Evolutionary conservation across 2,888 invertebrate genomes (phyloP).

Genomic region (Cerceris ruficornis): DNA sequence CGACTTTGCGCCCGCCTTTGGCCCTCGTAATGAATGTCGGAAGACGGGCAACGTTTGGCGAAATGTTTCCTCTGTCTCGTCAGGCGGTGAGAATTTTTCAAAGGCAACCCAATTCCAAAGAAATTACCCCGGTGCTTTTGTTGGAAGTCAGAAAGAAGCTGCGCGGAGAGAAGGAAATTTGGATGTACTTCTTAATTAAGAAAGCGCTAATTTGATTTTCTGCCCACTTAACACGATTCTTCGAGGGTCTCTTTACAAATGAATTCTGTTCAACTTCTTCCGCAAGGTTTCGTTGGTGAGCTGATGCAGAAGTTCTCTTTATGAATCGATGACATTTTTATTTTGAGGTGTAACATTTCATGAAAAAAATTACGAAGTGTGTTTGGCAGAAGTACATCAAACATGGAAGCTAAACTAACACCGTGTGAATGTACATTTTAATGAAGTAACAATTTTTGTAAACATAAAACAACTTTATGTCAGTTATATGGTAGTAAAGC

Average conservation of each 20-base stretch:
- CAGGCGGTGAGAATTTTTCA: conserved; percentile 4
- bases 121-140: not conserved
- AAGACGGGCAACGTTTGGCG: not conserved
- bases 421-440: no score
- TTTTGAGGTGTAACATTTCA: no score
- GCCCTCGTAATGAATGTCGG: conserved; percentile 27
- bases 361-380: no score
- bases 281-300: not conserved
- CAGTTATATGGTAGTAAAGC: no score
- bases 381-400: no score
- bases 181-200: not conserved
- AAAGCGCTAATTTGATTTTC: not conserved
- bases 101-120: not conserved
- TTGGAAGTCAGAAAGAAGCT: not conserved
- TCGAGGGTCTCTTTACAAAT: not conserved
- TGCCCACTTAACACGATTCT: not conserved
- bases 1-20: conserved; percentile 26
- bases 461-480: no score
- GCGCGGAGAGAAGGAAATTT: not conserved
- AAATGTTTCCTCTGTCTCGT: conserved; percentile 5
- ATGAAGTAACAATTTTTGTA: no score
- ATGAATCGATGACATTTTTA: no score
- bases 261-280: not conserved
- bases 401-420: no score
- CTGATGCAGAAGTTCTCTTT: not conserved